Conservation (phyloP, 2,888 invertebrate genomes). For the Lucinisca nassula region DNA sequence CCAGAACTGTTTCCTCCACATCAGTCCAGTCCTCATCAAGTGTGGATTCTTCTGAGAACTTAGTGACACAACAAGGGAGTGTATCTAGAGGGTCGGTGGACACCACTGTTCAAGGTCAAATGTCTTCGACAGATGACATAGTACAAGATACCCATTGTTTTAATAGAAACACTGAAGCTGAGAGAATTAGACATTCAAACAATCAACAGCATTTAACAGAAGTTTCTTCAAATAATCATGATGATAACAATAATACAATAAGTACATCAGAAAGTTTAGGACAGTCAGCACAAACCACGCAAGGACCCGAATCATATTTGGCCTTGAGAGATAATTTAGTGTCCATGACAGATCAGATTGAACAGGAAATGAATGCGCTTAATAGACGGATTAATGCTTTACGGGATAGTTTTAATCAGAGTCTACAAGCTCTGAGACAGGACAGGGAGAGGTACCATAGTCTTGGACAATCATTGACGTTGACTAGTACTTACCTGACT, state of each 20-base stretch:
- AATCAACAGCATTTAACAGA: neutral
- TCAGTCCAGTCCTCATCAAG: constrained; percentile 33
- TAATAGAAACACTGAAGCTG: neutral
- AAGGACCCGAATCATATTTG: neutral
- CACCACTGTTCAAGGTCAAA: constrained; percentile 24
- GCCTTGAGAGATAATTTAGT: constrained; percentile 68
- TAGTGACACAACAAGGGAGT: neutral
- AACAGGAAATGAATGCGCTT: constrained; percentile 78
- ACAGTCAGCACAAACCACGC: neutral
- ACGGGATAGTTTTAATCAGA: constrained; percentile 77
- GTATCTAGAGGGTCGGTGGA: constrained; percentile 29
- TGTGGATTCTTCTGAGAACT: constrained; percentile 20
- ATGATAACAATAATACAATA: constrained; percentile 49
- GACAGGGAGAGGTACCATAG: constrained; percentile 66
- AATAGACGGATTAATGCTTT: constrained; percentile 78
- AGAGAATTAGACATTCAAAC: neutral
- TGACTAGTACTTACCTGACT: neutral
- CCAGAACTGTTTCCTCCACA: constrained; percentile 30
- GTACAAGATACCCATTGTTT: neutral
- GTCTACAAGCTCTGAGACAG: constrained; percentile 72
- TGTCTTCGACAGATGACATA: neutral
- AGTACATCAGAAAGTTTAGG: constrained; percentile 30
- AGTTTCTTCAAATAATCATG: neutral
- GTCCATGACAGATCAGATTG: constrained; percentile 74
- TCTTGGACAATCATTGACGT: constrained; percentile 35